Evolutionary conservation across 2,797 vertebrate genomes (phyloP), one percentile per base, ranked within the genome.

Genomic region (Lophura swinhoii): DNA sequence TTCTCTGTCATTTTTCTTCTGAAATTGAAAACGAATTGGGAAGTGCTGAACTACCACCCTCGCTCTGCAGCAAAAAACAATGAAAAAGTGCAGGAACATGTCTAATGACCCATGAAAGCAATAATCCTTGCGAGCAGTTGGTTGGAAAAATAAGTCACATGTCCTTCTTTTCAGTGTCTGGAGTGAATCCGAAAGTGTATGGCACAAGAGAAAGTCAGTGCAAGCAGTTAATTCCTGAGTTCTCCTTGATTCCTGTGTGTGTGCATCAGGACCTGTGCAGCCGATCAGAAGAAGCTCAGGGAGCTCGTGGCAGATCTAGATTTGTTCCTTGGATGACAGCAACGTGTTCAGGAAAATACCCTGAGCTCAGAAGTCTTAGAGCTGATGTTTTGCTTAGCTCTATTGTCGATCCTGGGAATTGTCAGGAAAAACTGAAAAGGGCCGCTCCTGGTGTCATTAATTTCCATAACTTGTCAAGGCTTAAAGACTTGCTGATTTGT

Each of bases 101-200:
- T 80, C 62, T 91, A 93, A 83, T 90, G 79, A 94, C 79, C 78
- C 84, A 24, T 87, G 79, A 90, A 95, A 86, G 87, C 76, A 93
- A 68, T 91, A 94, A 94, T 83, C 75, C 76, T 81, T 78, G 79
- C 41, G 78, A 91, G 81, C 74, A 64, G 68, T 88, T 83, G 58
- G 53, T 93, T 72, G 90, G 79, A 51, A 87, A 96, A 91, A 63
- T n/a, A 77, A 88, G 63, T 95, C 84, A 80, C 33, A 24, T 82
- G 81, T 71, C 78, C 55, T 49, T 69, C 17, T 86, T 93, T 84
- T 83, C 70, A 39, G 29, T 66, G 51, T 66, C 67, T 77, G 59
- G 24, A 31, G 51, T 78, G 71, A 90, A 88, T 88, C 35, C 70
- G 68, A 77, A 87, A 85, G 70, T 44, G 6, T 26, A 41, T 48